Evolutionary conservation across 2,797 vertebrate genomes (phyloP).

Genomic region (Centropyge bicolor): DNA sequence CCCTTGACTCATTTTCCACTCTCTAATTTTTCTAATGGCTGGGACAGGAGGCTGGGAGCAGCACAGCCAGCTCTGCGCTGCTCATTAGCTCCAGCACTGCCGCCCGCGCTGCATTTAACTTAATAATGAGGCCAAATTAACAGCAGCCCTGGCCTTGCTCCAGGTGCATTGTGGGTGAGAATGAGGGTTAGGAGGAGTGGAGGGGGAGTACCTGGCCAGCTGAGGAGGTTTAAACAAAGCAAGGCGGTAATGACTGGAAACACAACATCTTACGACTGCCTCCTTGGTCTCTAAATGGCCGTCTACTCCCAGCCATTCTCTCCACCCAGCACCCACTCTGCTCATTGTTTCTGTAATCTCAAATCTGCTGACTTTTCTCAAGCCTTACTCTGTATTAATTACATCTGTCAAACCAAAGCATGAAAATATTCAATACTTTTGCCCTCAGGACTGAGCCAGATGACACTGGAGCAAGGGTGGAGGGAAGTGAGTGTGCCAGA

Average conservation of each 20-base stretch:
- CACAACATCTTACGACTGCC: conserved; percentile 47
- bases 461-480: conserved; percentile 11
- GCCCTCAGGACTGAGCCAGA: neutral
- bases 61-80: conserved; percentile 84
- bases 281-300: conserved; percentile 37
- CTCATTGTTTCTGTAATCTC: conserved; percentile 26
- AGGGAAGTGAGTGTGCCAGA: conserved; percentile 35
- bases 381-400: conserved; percentile 3
- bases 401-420: conserved; percentile 24
- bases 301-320: conserved; percentile 21
- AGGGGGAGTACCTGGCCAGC: conserved; percentile 72
- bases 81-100: conserved; percentile 88
- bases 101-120: conserved; percentile 85
- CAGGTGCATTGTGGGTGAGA: conserved; percentile 82
- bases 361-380: conserved; percentile 31
- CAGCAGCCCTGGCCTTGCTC: conserved; percentile 84
- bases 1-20: conserved; percentile 89
- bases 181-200: conserved; percentile 61
- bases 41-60: conserved; percentile 84
- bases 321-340: conserved; percentile 15
- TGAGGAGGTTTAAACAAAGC: conserved; percentile 61
- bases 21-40: conserved; percentile 90
- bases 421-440: conserved; percentile 20
- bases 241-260: conserved; percentile 60
- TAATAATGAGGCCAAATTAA: conserved; percentile 89